phyloP scores from a whole-genome alignment of 2,113 vertebrate genomes.

The Montifringilla adamsi region DNA sequence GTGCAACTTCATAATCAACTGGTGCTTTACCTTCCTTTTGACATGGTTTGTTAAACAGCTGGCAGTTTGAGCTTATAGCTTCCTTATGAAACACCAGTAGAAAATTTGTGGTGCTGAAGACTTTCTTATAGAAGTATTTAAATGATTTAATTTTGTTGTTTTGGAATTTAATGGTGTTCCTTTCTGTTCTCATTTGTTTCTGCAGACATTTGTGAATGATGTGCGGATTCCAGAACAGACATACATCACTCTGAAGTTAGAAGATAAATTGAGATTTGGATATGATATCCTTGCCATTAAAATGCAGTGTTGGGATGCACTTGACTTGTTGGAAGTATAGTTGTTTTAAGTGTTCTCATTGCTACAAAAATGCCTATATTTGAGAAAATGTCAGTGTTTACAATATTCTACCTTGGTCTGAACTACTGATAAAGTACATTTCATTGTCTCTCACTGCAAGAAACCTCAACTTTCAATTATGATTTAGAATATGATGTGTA shows the following conservation, averaged over 20 bases:
- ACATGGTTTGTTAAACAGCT: neutral
- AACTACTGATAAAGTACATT: neutral
- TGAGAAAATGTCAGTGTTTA: neutral
- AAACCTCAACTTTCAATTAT: neutral
- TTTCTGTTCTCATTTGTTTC: slow-evolving; percentile 27
- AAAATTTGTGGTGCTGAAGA: neutral
- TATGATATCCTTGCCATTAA: slow-evolving; percentile 94
- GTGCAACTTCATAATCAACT: neutral
- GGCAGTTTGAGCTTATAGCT: neutral
- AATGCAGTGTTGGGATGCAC: neutral
- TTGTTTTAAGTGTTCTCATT: neutral
- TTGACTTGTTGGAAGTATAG: neutral
- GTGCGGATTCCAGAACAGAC: slow-evolving; percentile 96
- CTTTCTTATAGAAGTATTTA: neutral
- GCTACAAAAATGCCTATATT: neutral
- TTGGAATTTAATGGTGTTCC: neutral
- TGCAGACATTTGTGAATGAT: slow-evolving; percentile 96
- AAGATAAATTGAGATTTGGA: slow-evolving; percentile 97
- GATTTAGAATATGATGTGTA: neutral
- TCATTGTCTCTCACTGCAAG: neutral
- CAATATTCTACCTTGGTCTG: neutral
- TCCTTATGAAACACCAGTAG: neutral
- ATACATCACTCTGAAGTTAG: slow-evolving; percentile 94
- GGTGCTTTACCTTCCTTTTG: neutral
- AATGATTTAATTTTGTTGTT: neutral